Percentiles rank a stretch among this genome's conserved stretches.
Evolutionary conservation across 2,888 invertebrate genomes (phyloP).

Genomic region (Heliconius ethilla): DNA sequence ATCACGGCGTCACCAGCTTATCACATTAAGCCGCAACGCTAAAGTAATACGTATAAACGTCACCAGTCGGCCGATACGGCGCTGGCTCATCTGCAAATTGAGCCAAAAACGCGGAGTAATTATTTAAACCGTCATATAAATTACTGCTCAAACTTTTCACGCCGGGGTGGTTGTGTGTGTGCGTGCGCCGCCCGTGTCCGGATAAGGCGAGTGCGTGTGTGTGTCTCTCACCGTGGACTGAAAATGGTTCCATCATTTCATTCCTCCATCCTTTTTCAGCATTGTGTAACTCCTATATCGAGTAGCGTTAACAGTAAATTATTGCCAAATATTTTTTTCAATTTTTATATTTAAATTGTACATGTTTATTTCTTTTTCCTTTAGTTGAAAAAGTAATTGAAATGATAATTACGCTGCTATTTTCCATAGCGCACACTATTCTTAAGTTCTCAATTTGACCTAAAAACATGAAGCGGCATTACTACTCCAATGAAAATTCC

Average conservation of each 20-base stretch:
- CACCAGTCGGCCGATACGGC: conserved; percentile 63
- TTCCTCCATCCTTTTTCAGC: conserved; percentile 78
- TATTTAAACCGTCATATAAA: conserved; percentile 83
- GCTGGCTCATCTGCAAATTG: conserved; percentile 79
- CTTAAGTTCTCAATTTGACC: conserved; percentile 1
- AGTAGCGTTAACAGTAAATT: conserved; percentile 52
- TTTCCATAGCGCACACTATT: not conserved
- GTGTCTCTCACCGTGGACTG: conserved; percentile 65
- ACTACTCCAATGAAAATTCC: conserved; percentile 30
- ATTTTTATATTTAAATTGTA: not conserved
- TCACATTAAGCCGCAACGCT: conserved; percentile 54
- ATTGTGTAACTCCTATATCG: conserved; percentile 69
- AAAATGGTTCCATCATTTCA: conserved; percentile 80
- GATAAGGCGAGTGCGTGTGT: conserved; percentile 55
- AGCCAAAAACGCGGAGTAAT: conserved; percentile 81
- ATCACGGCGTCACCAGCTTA: conserved; percentile 48
- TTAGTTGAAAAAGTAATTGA: not conserved
- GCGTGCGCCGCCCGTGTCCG: conserved; percentile 50
- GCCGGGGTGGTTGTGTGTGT: conserved; percentile 57
- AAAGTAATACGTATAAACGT: conserved; percentile 67
- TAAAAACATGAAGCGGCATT: conserved; percentile 7
- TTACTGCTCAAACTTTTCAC: conserved; percentile 81
- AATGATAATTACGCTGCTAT: not conserved
- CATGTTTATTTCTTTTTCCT: not conserved
- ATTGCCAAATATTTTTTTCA: conserved; percentile 17